These are phyloP conservation scores for Trachythela sp. DNA, from an alignment of 64 coral and sea anemone species.

Conservation along the genomic window DNA sequence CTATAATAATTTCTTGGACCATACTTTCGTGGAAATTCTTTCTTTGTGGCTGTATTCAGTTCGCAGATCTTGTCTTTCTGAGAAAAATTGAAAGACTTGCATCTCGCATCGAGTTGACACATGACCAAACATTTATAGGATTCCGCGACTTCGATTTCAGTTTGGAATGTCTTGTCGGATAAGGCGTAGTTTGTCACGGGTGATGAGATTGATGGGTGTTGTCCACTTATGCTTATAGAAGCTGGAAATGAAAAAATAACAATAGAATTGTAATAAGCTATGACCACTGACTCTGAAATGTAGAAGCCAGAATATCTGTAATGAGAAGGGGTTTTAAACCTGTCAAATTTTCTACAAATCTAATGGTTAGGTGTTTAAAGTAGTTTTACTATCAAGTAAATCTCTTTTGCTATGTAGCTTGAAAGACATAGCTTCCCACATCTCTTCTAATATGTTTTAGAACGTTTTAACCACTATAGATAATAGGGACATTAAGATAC, in stretches of 20 bases:
- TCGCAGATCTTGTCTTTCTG: background rate
- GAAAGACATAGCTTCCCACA: too few relatives aligned
- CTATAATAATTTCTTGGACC: background rate
- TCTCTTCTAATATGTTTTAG: too few relatives aligned
- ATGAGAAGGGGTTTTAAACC: too few relatives aligned
- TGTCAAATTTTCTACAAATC: too few relatives aligned
- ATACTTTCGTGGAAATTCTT: background rate
- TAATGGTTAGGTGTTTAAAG: too few relatives aligned
- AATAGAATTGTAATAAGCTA: too few relatives aligned
- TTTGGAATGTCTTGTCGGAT: background rate
- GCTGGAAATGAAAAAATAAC: background rate
- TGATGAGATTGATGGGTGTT: background rate
- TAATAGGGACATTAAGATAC: too few relatives aligned
- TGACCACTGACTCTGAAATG: too few relatives aligned
- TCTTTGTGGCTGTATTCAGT: background rate
- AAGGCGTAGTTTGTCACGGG: background rate
- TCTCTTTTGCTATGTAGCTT: too few relatives aligned
- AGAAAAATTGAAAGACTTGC: slow-evolving; percentile 3
- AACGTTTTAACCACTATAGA: too few relatives aligned
- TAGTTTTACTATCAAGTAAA: too few relatives aligned
- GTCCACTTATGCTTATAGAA: background rate
- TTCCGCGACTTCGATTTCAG: background rate
- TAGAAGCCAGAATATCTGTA: too few relatives aligned
- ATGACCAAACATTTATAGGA: background rate
- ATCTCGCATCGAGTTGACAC: background rate